Evolutionary conservation across 2,797 vertebrate genomes (phyloP), one percentile per base, ranked within the genome.

Genomic region (Lithobates sylvaticus): DNA sequence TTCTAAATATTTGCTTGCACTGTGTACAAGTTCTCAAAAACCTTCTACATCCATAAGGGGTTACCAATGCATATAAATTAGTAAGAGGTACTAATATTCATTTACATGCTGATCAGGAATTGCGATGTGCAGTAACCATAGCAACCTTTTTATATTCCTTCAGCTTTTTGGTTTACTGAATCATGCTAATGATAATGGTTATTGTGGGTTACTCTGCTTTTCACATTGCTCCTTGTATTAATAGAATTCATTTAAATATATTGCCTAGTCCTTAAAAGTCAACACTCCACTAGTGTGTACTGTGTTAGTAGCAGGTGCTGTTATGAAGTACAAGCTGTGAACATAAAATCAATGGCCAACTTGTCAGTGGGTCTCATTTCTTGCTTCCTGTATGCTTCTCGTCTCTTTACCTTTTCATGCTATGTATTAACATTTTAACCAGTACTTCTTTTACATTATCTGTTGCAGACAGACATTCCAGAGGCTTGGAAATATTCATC

Each of bases 391-490:
- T 58, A 26, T 74, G 3, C 15, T 23, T 9, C 21, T 7, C 21
- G 5, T n/a, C 54, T 23, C 54, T 61, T 65, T 44, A 65, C 23
- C 12, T 16, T 42, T 26, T 10, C 16, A 58, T 36, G 47, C 32
- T 10, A 74, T 71, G 12, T 71, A 81, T 69, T 82, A 82, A 82
- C 80, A 42, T n/a, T 82, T 72, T 39, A 67, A 44, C 42, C 65
- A 26, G 44, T 76, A 77, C 76, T 70, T 70, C 12, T 73, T 6
- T 76, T 34, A 12, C 73, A 23, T 23, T 61, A 61, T 61, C 54
- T 90, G 44, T 90, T 74, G 82, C 79, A 50, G 34, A 61, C 61
- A 61, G 23, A 77, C 85, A 77, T 89, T 79, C 27, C 76, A 72
- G 69, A 78, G 75, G 44, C 44, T 16, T 47, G 64, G 76, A 76